Base-by-base conservation (phyloP, 2,888 invertebrate species). In the Lapara coniferarum region DNA sequence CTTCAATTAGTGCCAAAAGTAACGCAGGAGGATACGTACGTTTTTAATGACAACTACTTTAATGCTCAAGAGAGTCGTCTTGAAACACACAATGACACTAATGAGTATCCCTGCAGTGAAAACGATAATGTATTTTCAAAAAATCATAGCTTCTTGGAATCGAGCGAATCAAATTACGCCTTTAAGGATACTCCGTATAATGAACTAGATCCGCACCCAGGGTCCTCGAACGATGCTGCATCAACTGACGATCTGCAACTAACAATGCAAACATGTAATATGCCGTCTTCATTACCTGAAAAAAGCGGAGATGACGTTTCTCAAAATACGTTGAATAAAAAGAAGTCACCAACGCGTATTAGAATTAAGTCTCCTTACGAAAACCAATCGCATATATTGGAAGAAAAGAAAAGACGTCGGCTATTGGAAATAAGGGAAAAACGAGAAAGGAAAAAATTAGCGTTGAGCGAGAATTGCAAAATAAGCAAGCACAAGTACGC, bases 361-460 rank as follows among this genome's bases (percentile, higher is more conserved):
- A 82, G 91, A 76, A 84, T 92, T 66, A 93, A 92, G 74, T 93
- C 93, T 59, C 93, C 93, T 0, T 93, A 93, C 69, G 91, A 92
- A 78, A 93, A 93, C 71, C 83, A 89, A 75, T 89, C 89, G 0
- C 77, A 77, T 68, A 68, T 84, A 6, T 72, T 91, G 37, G 93
- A 92, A 73, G 93, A 92, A 71, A 92, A 87, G 75, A 92, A 89
- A 78, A 81, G 92, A 67, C 89, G 82, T 69, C 88, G 83, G 70
- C 78, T 93, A 16, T 79, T 92, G 57, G 93, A 92, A 84, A 89
- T 92, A 71, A 83, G 89, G 74, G 89, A 91, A 59, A 85, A 79
- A 67, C 85, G 92, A 8, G 92, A 92, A 75, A 89, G 82, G 71
- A 90, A 80, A 77, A 92, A 92, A 80, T 77, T 85, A 70, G 87